Conservation (phyloP, 2,797 vertebrate genomes). For the Gobionotothen gibberifrons region DNA sequence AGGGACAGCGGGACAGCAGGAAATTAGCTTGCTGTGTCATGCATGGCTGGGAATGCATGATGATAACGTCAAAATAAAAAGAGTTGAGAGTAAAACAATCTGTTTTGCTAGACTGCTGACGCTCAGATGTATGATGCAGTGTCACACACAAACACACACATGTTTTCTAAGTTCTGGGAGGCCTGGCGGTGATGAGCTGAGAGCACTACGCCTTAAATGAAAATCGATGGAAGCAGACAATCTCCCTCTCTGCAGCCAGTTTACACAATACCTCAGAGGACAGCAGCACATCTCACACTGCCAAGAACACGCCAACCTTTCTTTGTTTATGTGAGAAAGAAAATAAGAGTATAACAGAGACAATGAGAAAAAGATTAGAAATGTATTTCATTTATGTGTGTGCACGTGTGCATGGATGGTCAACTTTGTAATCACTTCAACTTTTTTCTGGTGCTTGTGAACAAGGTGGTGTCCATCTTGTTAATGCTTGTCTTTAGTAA, state of each 20-base stretch:
- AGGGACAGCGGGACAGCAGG: slow-evolving; percentile 25
- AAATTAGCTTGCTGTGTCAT: slow-evolving; percentile 34
- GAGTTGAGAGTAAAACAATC: not conserved
- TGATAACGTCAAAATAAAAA: not conserved
- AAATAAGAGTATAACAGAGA: slow-evolving; percentile 30
- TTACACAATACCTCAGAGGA: slow-evolving; percentile 55
- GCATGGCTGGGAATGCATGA: slow-evolving; percentile 5
- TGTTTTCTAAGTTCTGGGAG: slow-evolving; percentile 6
- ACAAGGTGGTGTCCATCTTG: slow-evolving; percentile 35
- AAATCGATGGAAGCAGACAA: slow-evolving; percentile 64
- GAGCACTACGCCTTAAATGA: slow-evolving; percentile 58
- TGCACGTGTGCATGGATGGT: not conserved
- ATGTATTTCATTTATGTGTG: slow-evolving; percentile 1
- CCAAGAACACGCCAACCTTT: slow-evolving; percentile 46
- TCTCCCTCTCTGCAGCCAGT: slow-evolving; percentile 43
- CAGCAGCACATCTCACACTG: slow-evolving; percentile 14
- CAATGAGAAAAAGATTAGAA: slow-evolving; percentile 24
- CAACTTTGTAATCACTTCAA: slow-evolving; percentile 10
- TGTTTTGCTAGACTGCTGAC: not conserved
- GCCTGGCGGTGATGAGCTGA: slow-evolving; percentile 37
- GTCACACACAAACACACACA: not conserved
- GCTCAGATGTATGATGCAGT: not conserved
- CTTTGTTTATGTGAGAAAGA: slow-evolving; percentile 30
- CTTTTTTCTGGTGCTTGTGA: slow-evolving; percentile 12
- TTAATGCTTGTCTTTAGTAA: slow-evolving; percentile 19